Evolutionary conservation across 2,888 invertebrate genomes (phyloP), one percentile per base, ranked within the genome.

Genomic region (Pterobdella sp.): DNA sequence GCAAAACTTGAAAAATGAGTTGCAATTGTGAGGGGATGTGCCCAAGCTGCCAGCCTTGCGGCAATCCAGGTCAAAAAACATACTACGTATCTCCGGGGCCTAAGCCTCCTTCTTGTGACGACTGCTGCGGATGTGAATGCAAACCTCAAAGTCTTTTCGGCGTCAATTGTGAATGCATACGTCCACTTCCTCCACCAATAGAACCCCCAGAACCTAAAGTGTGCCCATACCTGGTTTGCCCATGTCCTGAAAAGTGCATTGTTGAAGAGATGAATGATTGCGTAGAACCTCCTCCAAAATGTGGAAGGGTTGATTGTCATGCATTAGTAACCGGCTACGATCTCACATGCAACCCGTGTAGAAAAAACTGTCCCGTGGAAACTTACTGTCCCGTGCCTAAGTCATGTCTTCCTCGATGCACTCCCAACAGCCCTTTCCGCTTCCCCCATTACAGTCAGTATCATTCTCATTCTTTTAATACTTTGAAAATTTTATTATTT

Each of bases 191-290:
- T 18, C 71, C 71, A 35, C 60, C 60, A 3, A 29, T 71, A 1
- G 34, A 35, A 2, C 36, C 49, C 3, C 71, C 71, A 42, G 71
- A 71, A 31, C 71, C 71, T 7, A 32, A 56, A 18, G 60, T 35
- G 36, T 71, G 71, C 26, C 71, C 71, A 2, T 71, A 71, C 34
- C 63, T 71, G 63, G 71, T 71, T n/a, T 71, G 71, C 36, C 71
- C 71, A 22, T 71, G 71, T 63, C 71, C 71, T 1, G 71, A 71
- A 29, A 52, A 52, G 34, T 71, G 71, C 52, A 26, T 71, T 26
- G 63, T 71, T 22, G 35, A 34, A 32, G 71, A 71, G 34, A 29
- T 26, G n/a, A 22, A 4, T 22, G 37, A 31, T 10, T 71, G 71
- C 63, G 32, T 52, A 7, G 35, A 56, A 34, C n/a, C 35, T n/a